Conservation (phyloP, 2,797 vertebrate genomes). For the Aldrovandia affinis region DNA sequence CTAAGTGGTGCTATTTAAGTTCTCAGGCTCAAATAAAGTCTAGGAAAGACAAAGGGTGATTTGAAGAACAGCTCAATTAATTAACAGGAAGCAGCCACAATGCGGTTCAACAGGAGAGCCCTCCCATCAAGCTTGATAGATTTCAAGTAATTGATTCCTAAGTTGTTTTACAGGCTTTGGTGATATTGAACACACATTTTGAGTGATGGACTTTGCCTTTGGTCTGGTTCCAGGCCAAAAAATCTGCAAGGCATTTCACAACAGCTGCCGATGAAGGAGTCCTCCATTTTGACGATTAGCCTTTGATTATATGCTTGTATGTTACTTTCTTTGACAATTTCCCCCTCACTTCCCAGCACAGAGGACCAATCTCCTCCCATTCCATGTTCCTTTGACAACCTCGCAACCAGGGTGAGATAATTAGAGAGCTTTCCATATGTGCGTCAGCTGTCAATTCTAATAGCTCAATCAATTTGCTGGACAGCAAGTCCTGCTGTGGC, state of each 20-base stretch:
- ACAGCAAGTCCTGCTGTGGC: background rate
- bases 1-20: slow-evolving; percentile 18
- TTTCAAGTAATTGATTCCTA: slow-evolving; percentile 28
- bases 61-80: slow-evolving; percentile 21
- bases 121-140: slow-evolving; percentile 21
- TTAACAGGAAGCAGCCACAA: slow-evolving; percentile 9
- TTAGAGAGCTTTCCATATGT: background rate
- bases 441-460: background rate
- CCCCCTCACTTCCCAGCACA: background rate
- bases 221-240: slow-evolving; percentile 9
- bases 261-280: background rate
- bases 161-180: slow-evolving; percentile 24
- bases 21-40: slow-evolving; percentile 1
- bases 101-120: background rate
- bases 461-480: slow-evolving; percentile 1
- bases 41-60: background rate
- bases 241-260: background rate
- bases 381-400: background rate
- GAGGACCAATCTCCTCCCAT: background rate
- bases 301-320: background rate
- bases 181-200: slow-evolving; percentile 18
- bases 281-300: background rate
- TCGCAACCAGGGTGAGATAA: background rate
- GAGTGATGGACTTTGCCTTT: slow-evolving; percentile 23
- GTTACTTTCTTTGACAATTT: background rate